These are phyloP conservation scores for Potamarius usumacintae DNA, from an alignment of 2,113 vertebrate species.

Conservation along the genomic window DNA sequence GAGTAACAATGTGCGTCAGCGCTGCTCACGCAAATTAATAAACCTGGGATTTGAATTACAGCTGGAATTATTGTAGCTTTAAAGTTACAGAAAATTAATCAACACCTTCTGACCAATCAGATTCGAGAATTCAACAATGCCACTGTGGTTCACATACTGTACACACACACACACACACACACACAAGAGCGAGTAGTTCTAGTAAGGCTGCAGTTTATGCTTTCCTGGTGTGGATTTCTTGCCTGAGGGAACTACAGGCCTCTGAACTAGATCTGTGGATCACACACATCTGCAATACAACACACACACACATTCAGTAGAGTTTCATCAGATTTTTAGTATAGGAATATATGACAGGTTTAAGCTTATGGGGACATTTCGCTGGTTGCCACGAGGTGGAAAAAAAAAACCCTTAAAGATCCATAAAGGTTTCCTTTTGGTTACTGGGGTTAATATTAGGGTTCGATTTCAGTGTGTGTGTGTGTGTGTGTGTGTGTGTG, in stretches of 20 bases:
- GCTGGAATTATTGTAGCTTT: neutral
- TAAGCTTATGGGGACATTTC: neutral
- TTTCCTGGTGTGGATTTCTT: conserved; percentile 10
- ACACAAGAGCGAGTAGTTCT: neutral
- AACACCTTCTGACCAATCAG: conserved; percentile 7
- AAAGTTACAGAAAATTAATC: neutral
- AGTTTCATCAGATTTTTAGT: neutral
- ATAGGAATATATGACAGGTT: neutral
- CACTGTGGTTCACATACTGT: neutral
- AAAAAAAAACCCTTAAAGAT: neutral
- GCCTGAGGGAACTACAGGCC: neutral
- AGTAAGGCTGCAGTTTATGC: neutral
- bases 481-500: conserved; percentile 57
- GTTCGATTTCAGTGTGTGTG: conserved; percentile 11
- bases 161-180: conserved; percentile 2
- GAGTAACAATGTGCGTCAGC: no score
- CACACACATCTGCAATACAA: neutral
- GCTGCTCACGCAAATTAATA: no score
- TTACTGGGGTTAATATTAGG: neutral
- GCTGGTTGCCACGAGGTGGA: neutral
- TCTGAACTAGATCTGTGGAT: neutral
- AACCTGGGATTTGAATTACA: neutral
- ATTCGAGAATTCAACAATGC: neutral
- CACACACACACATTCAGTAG: neutral
- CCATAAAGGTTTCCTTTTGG: neutral